Evolutionary conservation across 1,140 invertebrate genomes (phyloP).

Genomic region (Tetragnatha versicolor): DNA sequence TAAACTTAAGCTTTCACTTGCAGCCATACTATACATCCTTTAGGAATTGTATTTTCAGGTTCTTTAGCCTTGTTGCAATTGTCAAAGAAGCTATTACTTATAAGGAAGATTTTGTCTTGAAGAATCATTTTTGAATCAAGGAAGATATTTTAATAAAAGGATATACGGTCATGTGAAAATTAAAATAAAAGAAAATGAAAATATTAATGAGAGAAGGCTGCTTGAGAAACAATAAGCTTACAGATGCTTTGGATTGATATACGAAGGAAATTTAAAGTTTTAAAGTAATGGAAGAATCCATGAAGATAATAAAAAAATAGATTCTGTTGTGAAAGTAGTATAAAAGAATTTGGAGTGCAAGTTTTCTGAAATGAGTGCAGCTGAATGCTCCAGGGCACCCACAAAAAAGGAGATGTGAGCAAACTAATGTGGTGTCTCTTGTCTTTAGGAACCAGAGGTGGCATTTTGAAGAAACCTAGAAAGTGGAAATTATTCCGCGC

Average conservation of each 20-base stretch:
- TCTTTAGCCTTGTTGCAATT: too few relatives aligned
- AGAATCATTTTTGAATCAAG: too few relatives aligned
- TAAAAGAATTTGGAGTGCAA: background rate
- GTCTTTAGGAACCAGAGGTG: slow-evolving; percentile 29
- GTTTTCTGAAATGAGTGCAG: background rate
- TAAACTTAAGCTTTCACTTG: too few relatives aligned
- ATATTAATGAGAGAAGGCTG: background rate
- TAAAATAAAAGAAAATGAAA: background rate
- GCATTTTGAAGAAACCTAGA: slow-evolving; percentile 36
- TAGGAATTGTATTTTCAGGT: too few relatives aligned
- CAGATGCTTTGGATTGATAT: background rate
- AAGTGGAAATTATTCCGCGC: slow-evolving; percentile 41
- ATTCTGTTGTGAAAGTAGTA: background rate
- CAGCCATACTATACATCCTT: too few relatives aligned
- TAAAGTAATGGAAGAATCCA: background rate
- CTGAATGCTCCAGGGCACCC: background rate
- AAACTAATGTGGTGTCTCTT: slow-evolving; percentile 31
- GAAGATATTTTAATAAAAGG: too few relatives aligned
- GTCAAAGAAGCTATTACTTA: too few relatives aligned
- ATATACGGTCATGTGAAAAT: too few relatives aligned
- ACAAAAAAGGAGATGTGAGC: background rate
- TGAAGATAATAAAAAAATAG: background rate
- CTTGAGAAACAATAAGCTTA: background rate
- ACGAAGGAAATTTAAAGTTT: background rate
- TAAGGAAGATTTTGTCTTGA: too few relatives aligned